phyloP scores from a whole-genome alignment of 2,797 vertebrate genomes.

The Melanogrammus aeglefinus region DNA sequence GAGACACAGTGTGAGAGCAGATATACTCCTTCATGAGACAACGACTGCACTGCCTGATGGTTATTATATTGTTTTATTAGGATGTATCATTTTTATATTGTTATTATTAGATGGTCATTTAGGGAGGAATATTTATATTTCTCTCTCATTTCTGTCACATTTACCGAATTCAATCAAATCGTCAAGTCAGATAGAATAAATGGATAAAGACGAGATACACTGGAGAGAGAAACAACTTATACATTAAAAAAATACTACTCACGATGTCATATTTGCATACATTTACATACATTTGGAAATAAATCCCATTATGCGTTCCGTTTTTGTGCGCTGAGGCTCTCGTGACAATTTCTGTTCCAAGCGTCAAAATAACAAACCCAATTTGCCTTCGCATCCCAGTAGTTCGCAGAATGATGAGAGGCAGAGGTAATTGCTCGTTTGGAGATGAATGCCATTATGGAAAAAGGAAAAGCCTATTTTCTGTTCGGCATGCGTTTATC shows the following conservation, averaged over 20 bases:
- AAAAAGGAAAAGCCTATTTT: not conserved
- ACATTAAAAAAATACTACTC: not conserved
- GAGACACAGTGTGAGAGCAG: constrained; percentile 28
- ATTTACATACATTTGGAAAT: not conserved
- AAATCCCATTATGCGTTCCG: not conserved
- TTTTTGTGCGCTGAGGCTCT: not conserved
- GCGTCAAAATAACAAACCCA: not conserved
- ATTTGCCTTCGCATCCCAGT: not conserved
- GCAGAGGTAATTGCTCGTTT: not conserved
- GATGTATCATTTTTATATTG: not conserved
- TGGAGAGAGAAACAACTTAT: not conserved
- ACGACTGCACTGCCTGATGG: not conserved
- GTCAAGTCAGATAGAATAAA: not conserved
- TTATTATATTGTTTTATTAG: no score
- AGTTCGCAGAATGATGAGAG: not conserved
- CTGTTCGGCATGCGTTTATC: not conserved
- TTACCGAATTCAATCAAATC: not conserved
- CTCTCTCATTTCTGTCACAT: no score
- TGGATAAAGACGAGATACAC: not conserved
- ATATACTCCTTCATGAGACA: not conserved
- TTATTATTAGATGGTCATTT: not conserved
- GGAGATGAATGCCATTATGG: not conserved
- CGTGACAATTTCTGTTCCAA: not conserved
- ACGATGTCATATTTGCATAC: not conserved
- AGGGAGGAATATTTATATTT: not conserved